Base-by-base conservation (phyloP, 2,113 vertebrate genomes). In the Calonectris borealis region DNA sequence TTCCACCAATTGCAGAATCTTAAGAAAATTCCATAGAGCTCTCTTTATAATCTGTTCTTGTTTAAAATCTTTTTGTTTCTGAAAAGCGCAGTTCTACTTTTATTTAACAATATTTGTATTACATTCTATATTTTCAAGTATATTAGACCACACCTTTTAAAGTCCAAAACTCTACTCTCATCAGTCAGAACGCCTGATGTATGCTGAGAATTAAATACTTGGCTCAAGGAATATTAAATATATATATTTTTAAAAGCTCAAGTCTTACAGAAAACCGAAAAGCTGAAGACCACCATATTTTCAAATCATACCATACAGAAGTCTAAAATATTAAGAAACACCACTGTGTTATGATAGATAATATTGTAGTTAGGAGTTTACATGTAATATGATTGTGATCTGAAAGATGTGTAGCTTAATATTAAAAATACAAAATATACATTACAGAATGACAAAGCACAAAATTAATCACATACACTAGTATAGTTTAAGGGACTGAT, bases 21-120 rank as follows among this genome's bases (percentile, higher is more conserved):
- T 54, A 82, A 95, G 46, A 97, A 94, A 97, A 89, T 51, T 84
- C 71, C 68, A 86, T 12, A 52, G 34, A 91, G 32, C n/a, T 90
- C 25, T 85, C 46, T 90, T 88, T 80, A 86, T 58, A 95, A 87
- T 94, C 71, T 91, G 65, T 70, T 73, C 69, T 82, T 88, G 44
- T 86, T 95, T 91, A 94, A 97, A 95, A 83, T 82, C 8, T 62
- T 55, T 34, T 31, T 94, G 6, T 49, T 95, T 95, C 81, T 60
- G 62, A 73, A 95, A 90, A 91, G 79, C 70, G 54, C 48, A 92
- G 52, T 86, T 96, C 75, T 72, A 69, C 25, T 72, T 97, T 93
- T 75, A 97, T 90, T 96, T 96, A 92, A 80, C 88, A 91, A 83
- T 71, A 96, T 95, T 93, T 95, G 32, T 83, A 92, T 88, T 95